phyloP scores from a whole-genome alignment of 2,888 invertebrate genomes.

The Parnassius orleans region DNA sequence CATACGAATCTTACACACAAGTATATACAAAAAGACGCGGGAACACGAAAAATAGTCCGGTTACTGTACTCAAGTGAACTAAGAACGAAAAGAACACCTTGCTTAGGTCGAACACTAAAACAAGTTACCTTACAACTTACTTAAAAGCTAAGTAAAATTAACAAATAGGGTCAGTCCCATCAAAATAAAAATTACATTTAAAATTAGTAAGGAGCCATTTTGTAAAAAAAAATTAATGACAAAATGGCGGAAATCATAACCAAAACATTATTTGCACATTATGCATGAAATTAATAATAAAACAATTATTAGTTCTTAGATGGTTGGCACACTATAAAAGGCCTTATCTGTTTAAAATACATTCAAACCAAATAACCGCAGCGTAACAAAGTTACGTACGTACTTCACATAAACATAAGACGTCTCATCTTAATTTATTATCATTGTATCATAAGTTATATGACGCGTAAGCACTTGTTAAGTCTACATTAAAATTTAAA shows the following conservation, averaged over 20 bases:
- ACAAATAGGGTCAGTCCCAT: constrained; percentile 19
- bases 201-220: constrained; percentile 16
- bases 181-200: constrained; percentile 19
- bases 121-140: constrained; percentile 41
- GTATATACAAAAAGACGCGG: constrained; percentile 60
- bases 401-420: neutral
- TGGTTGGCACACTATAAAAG: constrained; percentile 5
- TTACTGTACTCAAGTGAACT: constrained; percentile 65
- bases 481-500: constrained; percentile 23
- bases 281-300: neutral
- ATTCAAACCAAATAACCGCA: neutral
- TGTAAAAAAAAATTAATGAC: constrained; percentile 7
- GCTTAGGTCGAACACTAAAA: constrained; percentile 42
- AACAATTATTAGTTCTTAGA: neutral
- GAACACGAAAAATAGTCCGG: constrained; percentile 49
- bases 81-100: constrained; percentile 50
- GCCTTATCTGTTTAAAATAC: neutral
- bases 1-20: constrained; percentile 58
- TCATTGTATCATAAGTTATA: constrained; percentile 1
- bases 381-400: too few relatives aligned
- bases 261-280: constrained; percentile 3
- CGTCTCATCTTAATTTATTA: constrained; percentile 2
- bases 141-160: constrained; percentile 23
- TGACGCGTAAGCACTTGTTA: constrained; percentile 12
- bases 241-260: constrained; percentile 22